Evolutionary conservation across 2,113 vertebrate genomes (phyloP).

Genomic region (Pelusios castaneus): DNA sequence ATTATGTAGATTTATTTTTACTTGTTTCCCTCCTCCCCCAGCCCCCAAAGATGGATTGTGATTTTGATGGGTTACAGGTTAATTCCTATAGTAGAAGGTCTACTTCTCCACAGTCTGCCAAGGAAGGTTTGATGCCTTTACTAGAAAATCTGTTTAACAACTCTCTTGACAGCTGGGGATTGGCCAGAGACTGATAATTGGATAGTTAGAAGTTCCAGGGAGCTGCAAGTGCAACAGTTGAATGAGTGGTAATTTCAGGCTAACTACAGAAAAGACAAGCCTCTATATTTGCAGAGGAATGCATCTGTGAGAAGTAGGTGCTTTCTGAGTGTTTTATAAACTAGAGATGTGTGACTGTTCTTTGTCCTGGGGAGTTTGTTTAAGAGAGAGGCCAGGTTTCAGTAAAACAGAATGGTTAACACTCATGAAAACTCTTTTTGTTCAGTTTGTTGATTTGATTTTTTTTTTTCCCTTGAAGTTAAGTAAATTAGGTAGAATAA

Average conservation of each 20-base stretch:
- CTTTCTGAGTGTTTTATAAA: neutral
- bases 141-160: neutral
- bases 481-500: slow-evolving; percentile 62
- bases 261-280: neutral
- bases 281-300: neutral
- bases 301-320: neutral
- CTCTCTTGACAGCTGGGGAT: neutral
- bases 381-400: slow-evolving; percentile 38
- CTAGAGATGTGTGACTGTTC: neutral
- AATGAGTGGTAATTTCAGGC: neutral
- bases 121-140: neutral
- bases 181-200: neutral
- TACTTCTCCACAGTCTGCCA: neutral
- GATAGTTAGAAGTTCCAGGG: neutral
- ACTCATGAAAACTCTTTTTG: slow-evolving; percentile 50
- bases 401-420: slow-evolving; percentile 38
- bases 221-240: neutral
- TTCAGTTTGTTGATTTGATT: slow-evolving; percentile 58
- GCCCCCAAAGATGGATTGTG: neutral
- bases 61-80: neutral
- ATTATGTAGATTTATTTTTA: neutral
- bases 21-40: neutral
- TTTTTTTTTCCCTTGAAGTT: slow-evolving; percentile 49
- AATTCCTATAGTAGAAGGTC: neutral
- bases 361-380: slow-evolving; percentile 23